A percentile compares a stretch with the other conserved stretches of the same genome.
phyloP scores from a whole-genome alignment of 2,113 vertebrate species.

The Phalacrocorax carbo region DNA sequence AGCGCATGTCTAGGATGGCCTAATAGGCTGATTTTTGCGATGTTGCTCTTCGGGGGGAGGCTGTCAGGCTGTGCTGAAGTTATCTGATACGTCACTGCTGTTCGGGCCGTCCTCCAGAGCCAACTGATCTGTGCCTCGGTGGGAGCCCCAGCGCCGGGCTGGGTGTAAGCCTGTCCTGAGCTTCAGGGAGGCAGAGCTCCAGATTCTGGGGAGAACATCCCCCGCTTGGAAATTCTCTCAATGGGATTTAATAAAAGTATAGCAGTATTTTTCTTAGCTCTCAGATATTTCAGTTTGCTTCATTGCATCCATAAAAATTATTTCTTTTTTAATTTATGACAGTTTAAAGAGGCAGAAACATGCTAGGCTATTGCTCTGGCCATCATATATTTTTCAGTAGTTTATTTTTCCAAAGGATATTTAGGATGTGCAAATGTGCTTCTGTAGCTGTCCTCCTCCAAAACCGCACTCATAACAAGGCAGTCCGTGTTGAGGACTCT shows the following conservation, averaged over 20 bases:
- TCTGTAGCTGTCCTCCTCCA: not conserved
- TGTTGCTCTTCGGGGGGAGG: not conserved
- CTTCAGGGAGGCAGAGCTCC: not conserved
- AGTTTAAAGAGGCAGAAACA: not conserved
- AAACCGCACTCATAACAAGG: not conserved
- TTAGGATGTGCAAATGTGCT: not conserved
- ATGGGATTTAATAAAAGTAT: not conserved
- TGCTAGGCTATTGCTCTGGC: not conserved
- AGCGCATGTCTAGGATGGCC: accelerated
- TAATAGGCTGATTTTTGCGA: not conserved
- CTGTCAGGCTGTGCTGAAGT: not conserved
- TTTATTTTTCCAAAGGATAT: not conserved
- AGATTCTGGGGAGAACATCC: not conserved
- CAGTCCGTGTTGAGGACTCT: not conserved
- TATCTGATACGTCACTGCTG: not conserved
- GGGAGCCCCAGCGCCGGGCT: not conserved
- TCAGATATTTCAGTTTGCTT: not conserved
- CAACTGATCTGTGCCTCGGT: accelerated
- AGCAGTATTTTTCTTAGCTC: not conserved
- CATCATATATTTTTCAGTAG: not conserved
- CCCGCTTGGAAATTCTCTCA: not conserved
- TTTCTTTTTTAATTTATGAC: not conserved
- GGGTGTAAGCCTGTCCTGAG: not conserved
- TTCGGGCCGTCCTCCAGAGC: not conserved
- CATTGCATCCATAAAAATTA: not conserved